phyloP scores from a whole-genome alignment of 1,140 invertebrate species.

The Solen grandis region DNA sequence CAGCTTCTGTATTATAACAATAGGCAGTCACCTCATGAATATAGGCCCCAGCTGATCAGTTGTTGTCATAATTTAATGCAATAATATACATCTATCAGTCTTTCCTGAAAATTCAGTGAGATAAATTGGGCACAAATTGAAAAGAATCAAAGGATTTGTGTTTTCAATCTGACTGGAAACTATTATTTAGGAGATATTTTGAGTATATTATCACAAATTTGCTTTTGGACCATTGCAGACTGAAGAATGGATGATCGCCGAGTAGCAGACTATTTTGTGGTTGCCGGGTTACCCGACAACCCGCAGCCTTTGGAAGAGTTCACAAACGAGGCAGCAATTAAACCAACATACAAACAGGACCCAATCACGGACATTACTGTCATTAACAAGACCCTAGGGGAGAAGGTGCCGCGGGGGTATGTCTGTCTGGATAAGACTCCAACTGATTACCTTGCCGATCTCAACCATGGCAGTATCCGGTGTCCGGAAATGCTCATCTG shows the following conservation, averaged over 20 bases:
- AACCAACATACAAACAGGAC: slow-evolving; percentile 86
- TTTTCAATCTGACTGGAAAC: too few species aligned
- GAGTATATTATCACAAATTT: too few species aligned
- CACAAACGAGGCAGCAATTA: slow-evolving; percentile 90
- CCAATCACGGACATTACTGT: slow-evolving; percentile 97
- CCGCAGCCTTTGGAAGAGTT: slow-evolving; percentile 87
- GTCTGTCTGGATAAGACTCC: slow-evolving; percentile 92
- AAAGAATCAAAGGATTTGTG: too few species aligned
- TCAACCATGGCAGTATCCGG: slow-evolving; percentile 98
- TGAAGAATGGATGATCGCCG: slow-evolving; percentile 81
- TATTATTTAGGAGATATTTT: too few species aligned
- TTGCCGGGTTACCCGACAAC: slow-evolving; percentile 94
- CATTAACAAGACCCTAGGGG: slow-evolving; percentile 93
- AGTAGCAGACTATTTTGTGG: slow-evolving; percentile 95
- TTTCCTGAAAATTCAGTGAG: too few species aligned
- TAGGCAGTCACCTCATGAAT: too few species aligned
- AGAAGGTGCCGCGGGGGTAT: slow-evolving; percentile 86
- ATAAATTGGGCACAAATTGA: too few species aligned
- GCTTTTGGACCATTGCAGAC: too few species aligned
- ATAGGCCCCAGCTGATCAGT: too few species aligned
- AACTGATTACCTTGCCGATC: slow-evolving; percentile 88
- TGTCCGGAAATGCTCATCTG: slow-evolving; percentile 96
- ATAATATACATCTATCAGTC: too few species aligned
- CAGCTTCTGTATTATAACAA: too few species aligned
- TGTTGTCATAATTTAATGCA: too few species aligned